Evolutionary conservation across 2,797 vertebrate genomes (phyloP).

Genomic region (Thaleichthys pacificus): DNA sequence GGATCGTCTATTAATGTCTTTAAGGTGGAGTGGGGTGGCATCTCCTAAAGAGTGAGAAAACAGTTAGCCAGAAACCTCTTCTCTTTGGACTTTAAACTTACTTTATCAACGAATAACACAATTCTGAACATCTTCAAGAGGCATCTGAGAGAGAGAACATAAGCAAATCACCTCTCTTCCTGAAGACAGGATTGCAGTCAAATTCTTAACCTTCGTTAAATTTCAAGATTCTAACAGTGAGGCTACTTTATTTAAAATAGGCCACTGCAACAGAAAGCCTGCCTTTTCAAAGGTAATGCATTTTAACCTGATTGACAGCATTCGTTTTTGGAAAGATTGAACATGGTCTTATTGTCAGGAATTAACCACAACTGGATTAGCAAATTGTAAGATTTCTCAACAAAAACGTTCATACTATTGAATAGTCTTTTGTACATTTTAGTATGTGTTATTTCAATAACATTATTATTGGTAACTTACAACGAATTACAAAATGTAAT

Average conservation of each 20-base stretch:
- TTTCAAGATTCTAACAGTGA: constrained; percentile 61
- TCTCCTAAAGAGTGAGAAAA: constrained; percentile 77
- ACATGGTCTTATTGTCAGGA: not conserved
- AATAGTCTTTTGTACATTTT: constrained; percentile 2
- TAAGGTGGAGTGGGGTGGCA: constrained; percentile 68
- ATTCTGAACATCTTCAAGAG: constrained; percentile 74
- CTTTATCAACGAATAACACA: constrained; percentile 65
- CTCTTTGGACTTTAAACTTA: constrained; percentile 62
- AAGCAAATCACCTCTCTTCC: constrained; percentile 78
- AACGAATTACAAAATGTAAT: constrained; percentile 71
- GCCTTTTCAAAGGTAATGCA: constrained; percentile 62
- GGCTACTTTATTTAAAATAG: constrained; percentile 41
- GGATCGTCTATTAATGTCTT: constrained; percentile 75
- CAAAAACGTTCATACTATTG: constrained; percentile 6
- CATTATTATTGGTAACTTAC: constrained; percentile 66
- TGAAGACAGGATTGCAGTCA: constrained; percentile 78
- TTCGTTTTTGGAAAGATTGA: constrained; percentile 22
- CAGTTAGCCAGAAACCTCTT: constrained; percentile 68
- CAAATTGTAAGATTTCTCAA: constrained; percentile 20
- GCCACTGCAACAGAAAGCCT: constrained; percentile 53
- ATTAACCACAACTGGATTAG: constrained; percentile 3
- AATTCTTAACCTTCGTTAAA: constrained; percentile 60
- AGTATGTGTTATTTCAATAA: constrained; percentile 43
- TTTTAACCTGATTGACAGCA: constrained; percentile 58
- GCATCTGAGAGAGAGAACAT: constrained; percentile 74